Percentiles rank a stretch among this genome's conserved stretches.
Evolutionary conservation across 92 coral and sea anemone genomes (phyloP).

Genomic region (Epizoanthus fatuus): DNA sequence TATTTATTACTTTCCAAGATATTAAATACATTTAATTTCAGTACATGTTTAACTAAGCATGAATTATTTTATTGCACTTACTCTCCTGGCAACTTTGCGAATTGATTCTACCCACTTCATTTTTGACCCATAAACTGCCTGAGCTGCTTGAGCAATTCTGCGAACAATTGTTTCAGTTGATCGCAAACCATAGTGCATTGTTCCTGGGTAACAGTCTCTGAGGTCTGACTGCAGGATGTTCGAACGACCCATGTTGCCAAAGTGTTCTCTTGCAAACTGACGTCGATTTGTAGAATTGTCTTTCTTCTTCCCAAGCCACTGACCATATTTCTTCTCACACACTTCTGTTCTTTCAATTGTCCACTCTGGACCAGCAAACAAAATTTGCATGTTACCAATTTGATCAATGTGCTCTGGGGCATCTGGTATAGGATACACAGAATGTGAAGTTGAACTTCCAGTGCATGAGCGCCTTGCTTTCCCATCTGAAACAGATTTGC

Average conservation of each 20-base stretch:
- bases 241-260: neutral
- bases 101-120: too few relatives aligned
- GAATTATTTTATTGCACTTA: too few relatives aligned
- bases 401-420: constrained; percentile 57
- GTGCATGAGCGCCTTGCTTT: constrained; percentile 29
- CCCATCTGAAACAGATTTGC: constrained; percentile 52
- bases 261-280: constrained; percentile 51
- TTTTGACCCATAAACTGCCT: too few relatives aligned
- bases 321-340: constrained; percentile 23
- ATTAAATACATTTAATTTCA: too few relatives aligned
- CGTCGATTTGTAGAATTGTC: constrained; percentile 46
- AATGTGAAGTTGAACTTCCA: constrained; percentile 39
- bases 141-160: constrained; percentile 26
- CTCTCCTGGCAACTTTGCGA: too few relatives aligned
- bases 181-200: constrained; percentile 52
- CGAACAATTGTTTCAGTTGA: constrained; percentile 53
- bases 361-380: constrained; percentile 46
- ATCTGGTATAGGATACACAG: constrained; percentile 53
- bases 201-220: constrained; percentile 48
- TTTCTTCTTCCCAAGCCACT: constrained; percentile 38
- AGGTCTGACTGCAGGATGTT: constrained; percentile 43
- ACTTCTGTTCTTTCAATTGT: neutral
- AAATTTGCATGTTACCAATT: constrained; percentile 52
- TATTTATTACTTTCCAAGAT: too few relatives aligned
- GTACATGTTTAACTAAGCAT: too few relatives aligned